Conservation (phyloP, 2,888 invertebrate species). For the Halictus ligatus region DNA sequence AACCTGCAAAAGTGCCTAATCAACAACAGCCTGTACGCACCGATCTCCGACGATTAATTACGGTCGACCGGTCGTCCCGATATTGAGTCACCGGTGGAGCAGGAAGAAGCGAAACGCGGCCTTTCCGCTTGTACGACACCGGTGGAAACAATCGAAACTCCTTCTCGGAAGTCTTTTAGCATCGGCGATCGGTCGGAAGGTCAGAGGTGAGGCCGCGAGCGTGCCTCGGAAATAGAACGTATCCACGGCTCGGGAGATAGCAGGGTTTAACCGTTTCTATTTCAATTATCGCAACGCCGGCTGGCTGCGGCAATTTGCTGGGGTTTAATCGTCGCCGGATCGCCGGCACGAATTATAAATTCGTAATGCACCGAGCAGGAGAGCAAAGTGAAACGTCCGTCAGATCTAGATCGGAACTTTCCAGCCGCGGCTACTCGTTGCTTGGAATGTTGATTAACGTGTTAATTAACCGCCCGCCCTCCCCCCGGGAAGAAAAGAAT, state of each 20-base stretch:
- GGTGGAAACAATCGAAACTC: conserved; percentile 42
- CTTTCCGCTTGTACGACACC: conserved; percentile 8
- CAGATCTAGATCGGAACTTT: conserved; percentile 55
- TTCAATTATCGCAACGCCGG: conserved; percentile 55
- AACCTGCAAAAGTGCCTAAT: not conserved
- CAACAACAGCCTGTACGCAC: not conserved
- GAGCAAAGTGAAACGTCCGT: conserved; percentile 46
- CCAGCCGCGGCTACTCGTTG: conserved; percentile 32
- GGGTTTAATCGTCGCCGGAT: conserved; percentile 49
- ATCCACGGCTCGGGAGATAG: conserved; percentile 28
- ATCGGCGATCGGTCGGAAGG: conserved; percentile 52
- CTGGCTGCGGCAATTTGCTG: conserved; percentile 46
- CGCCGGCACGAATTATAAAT: conserved; percentile 30
- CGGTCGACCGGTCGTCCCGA: conserved; percentile 4
- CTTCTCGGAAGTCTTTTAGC: conserved; percentile 55
- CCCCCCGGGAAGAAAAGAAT: not conserved
- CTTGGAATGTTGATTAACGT: conserved; percentile 56
- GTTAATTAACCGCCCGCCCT: conserved; percentile 42
- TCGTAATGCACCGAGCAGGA: conserved; percentile 4
- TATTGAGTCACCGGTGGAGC: not conserved
- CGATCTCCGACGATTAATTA: not conserved
- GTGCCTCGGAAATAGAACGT: conserved; percentile 61
- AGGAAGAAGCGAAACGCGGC: conserved; percentile 17
- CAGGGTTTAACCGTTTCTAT: conserved; percentile 52
- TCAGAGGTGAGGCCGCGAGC: conserved; percentile 54